Evolutionary conservation across 2,888 invertebrate genomes (phyloP).

Genomic region (Ypsolopha sequella): DNA sequence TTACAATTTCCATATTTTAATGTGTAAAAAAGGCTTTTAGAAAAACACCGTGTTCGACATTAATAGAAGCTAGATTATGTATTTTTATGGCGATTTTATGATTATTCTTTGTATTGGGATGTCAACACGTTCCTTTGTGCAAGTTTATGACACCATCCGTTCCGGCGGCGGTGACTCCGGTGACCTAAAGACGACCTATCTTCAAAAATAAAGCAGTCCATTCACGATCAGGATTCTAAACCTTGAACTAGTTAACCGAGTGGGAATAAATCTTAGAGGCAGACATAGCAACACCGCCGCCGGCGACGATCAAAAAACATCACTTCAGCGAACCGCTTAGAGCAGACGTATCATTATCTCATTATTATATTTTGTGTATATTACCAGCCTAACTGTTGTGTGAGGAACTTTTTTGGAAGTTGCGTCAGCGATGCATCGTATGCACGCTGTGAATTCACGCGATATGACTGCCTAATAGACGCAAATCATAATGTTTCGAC

Average conservation of each 20-base stretch:
- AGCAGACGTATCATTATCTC: constrained; percentile 62
- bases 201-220: constrained; percentile 54
- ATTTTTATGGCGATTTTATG: constrained; percentile 11
- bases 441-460: constrained; percentile 33
- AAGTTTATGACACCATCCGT: constrained; percentile 33
- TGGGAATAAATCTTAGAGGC: constrained; percentile 43
- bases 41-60: constrained; percentile 3
- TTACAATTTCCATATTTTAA: constrained; percentile 4
- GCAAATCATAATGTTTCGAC: constrained; percentile 43
- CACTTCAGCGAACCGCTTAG: constrained; percentile 47
- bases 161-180: constrained; percentile 45
- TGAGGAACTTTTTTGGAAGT: constrained; percentile 14
- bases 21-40: constrained; percentile 1
- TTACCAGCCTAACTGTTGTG: constrained; percentile 21
- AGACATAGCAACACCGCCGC: constrained; percentile 45
- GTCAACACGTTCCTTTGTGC: constrained; percentile 34
- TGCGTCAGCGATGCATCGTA: constrained; percentile 12
- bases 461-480: constrained; percentile 49
- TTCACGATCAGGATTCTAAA: constrained; percentile 43
- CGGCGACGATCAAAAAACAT: constrained; percentile 32
- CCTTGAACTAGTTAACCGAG: constrained; percentile 64
- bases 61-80: constrained; percentile 14
- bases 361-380: constrained; percentile 47
- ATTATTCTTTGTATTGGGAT: constrained; percentile 18
- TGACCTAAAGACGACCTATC: constrained; percentile 61